Evolutionary conservation across 1,140 invertebrate genomes (phyloP), one percentile per base, ranked within the genome.

Genomic region (Ceratina calcarata): DNA sequence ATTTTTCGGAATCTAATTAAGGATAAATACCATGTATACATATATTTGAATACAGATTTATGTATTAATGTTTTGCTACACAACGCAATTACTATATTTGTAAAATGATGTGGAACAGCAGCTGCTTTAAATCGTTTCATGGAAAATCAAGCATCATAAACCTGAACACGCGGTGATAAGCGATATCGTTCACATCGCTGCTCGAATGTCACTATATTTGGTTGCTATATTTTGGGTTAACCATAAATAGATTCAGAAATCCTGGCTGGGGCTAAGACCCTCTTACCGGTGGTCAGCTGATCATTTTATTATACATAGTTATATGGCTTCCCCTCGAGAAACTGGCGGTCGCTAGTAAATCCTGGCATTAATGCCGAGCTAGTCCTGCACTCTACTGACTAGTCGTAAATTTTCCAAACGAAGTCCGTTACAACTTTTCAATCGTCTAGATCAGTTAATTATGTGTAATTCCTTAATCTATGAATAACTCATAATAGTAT

Each of bases 341-440:
- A 27, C 53, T 10, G 15, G 60, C 32, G 74, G 67, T 70, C 6
- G 27, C 65, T 27, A 32, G 72, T 73, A 78, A 79, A 86, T 85
- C 84, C 86, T 61, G 75, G 86, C 82, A 88, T 88, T 88, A 90
- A 86, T 87, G 83, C 86, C 87, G 88, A 90, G 87, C 85, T 81
- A 78, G 66, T 83, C 81, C 79, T 79, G 83, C 60, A n/a, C 15
- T 32, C 78, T 77, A 73, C 6, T 45, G 76, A 60, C 66, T 18
- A n/a, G 65, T 83, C 65, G 60, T 66, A 24, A 65, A 82, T 79
- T 85, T 66, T 0, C 6, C 10, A 18, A 13, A 20, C 20, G 15
- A 32, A 45, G 32, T 58, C 13, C n/a, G 20, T 24, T 58, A 51
- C 15, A 15, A 22, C 15, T 24, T 27, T 55, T 18, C 49, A 37